Conservation (phyloP, 2,797 vertebrate species). For the Cossypha niveicapilla region DNA sequence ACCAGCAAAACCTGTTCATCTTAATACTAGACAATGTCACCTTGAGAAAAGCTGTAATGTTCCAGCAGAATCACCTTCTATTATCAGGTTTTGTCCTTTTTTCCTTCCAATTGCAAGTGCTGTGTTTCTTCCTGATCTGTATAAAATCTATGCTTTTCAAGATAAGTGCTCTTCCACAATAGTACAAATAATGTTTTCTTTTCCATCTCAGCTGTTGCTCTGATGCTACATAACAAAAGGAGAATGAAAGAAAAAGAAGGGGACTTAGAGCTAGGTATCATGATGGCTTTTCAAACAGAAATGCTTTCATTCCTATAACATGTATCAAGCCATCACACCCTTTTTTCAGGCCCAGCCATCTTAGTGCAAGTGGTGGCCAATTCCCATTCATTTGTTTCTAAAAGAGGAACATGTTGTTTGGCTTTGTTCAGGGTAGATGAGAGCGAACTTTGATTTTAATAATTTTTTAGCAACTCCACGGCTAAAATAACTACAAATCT, state of each 20-base stretch:
- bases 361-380: background rate
- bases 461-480: conserved; percentile 35
- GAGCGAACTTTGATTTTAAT: conserved; percentile 42
- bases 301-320: background rate
- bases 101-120: background rate
- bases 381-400: conserved; percentile 15
- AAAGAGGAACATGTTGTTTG: background rate
- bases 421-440: background rate
- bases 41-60: background rate
- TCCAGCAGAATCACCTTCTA: background rate
- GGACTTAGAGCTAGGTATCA: background rate
- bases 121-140: background rate
- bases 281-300: background rate
- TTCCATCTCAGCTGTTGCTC: background rate
- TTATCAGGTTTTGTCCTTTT: background rate
- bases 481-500: conserved; percentile 58
- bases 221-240: background rate
- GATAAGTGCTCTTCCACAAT: background rate
- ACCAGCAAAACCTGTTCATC: background rate
- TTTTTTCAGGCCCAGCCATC: background rate
- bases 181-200: background rate
- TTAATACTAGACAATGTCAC: background rate
- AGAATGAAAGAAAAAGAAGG: background rate
- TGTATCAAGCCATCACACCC: background rate
- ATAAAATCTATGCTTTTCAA: background rate